Evolutionary conservation across 30 jellyfish, hydroid and myxozoan genomes (phyloP).

Genomic region (Calvadosia cruxmelitensis): DNA sequence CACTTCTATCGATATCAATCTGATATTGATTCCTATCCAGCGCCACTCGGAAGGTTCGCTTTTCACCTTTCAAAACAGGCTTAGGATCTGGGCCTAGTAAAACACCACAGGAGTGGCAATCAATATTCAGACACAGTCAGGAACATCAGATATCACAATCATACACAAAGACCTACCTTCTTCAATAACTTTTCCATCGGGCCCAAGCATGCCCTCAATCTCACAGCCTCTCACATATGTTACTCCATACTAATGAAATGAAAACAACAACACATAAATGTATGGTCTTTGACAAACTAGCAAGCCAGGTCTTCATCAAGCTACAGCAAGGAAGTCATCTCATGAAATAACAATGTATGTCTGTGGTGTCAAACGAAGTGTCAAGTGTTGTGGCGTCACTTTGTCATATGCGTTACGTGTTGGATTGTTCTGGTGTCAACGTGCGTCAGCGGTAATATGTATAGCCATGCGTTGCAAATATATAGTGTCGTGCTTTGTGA

Average conservation of each 20-base stretch:
- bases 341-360: no score
- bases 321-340: no score
- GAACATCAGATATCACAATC: not conserved
- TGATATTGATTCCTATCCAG: conserved; percentile 94
- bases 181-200: conserved; percentile 91
- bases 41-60: conserved; percentile 84
- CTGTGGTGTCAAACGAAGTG: no score
- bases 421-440: no score
- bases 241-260: conserved; percentile 84
- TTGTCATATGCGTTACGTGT: no score
- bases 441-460: no score
- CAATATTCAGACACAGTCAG: not conserved
- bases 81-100: conserved; percentile 92
- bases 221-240: conserved; percentile 90
- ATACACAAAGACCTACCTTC: conserved; percentile 54
- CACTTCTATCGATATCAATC: conserved; percentile 57
- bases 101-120: not conserved
- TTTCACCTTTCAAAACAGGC: conserved; percentile 78
- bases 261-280: not conserved
- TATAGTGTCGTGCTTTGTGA: no score
- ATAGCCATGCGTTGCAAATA: no score
- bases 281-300: no score
- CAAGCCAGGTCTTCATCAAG: no score
- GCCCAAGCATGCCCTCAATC: conserved; percentile 91
- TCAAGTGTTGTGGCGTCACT: no score